Evolutionary conservation across 2,888 invertebrate species (phyloP).

Genomic region (Epistrophe eligans): DNA sequence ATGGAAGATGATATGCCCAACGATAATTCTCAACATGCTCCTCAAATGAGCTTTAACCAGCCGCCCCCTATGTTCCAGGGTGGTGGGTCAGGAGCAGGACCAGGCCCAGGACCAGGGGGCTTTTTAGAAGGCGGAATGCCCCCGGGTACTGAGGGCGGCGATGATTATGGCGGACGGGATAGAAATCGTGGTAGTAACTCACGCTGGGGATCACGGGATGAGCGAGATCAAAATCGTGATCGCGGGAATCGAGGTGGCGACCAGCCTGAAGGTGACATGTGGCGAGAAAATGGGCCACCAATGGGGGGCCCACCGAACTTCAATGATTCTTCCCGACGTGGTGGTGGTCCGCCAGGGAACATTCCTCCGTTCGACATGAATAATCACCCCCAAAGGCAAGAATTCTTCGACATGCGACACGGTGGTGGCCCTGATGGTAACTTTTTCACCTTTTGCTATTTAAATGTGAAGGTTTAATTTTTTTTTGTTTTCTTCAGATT

Average conservation of each 20-base stretch:
- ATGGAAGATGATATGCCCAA: conserved; percentile 86
- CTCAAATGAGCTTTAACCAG: conserved; percentile 84
- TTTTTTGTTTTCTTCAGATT: conserved; percentile 77
- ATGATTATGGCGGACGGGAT: conserved; percentile 78
- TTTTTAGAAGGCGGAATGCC: conserved; percentile 77
- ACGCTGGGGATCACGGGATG: conserved; percentile 84
- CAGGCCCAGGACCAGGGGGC: conserved; percentile 64
- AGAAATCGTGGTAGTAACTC: conserved; percentile 78
- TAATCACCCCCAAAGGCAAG: conserved; percentile 78
- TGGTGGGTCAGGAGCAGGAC: conserved; percentile 64
- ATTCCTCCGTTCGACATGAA: conserved; percentile 79
- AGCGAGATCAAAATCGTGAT: conserved; percentile 86
- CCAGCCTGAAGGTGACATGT: conserved; percentile 76
- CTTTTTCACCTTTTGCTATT: neutral
- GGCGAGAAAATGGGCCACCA: conserved; percentile 78
- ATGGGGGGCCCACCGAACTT: conserved; percentile 76
- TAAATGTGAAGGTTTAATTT: neutral
- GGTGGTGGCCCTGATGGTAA: conserved; percentile 77
- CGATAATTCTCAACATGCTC: conserved; percentile 67
- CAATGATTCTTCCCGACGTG: conserved; percentile 77
- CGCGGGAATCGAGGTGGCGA: conserved; percentile 77
- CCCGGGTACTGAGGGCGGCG: conserved; percentile 77
- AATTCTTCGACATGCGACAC: conserved; percentile 77
- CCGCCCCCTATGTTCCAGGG: conserved; percentile 82
- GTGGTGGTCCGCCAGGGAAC: conserved; percentile 78